Base-by-base conservation (phyloP, 2,888 invertebrate species). In the Synergus gifuensis region DNA sequence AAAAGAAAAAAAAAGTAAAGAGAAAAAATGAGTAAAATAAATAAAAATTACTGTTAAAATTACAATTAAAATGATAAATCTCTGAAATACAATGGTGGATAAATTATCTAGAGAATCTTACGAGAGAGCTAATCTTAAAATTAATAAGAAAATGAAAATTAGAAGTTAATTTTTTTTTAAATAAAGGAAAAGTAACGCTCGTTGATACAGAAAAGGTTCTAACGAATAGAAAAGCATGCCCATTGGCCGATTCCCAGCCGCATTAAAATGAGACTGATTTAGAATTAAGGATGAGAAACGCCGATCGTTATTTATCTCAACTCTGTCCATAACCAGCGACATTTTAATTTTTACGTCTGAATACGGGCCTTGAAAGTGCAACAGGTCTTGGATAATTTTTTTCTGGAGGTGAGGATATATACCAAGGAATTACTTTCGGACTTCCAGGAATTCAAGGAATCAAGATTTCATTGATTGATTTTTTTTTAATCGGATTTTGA, bases 281-380 rank as follows among this genome's bases (percentile, higher is more conserved):
- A 78, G 67, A 86, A 85, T 83, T 79, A 85, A 84, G 86, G 82
- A 85, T 67, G 84, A 87, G 86, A 87, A 83, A 85, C 22, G 79
- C 22, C 36, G 69, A 77, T 66, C 42, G 36, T 77, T 12, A 62
- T 73, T 76, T 79, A 73, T 73, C 73, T 73, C 54, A 73, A 58
- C 54, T 73, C 11, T 73, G 49, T 73, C 73, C 36, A 73, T 84
- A 88, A 89, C 85, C 89, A 88, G 89, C 85, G 85, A 86, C 88
- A 89, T 88, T 89, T 89, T 88, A 88, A 93, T 93, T 92, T 91
- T 91, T 89, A 92, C 90, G 91, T 92, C 87, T 92, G 93, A 93
- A 93, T 93, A 92, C 93, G 93, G 92, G 92, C 93, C 93, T 92
- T 86, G 83, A 78, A 77, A 28, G 80, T 78, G 73, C 73, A 73